Evolutionary conservation across 2,113 vertebrate genomes (phyloP), one percentile per base, ranked within the genome.

Genomic region (Myotis lucifugus): DNA sequence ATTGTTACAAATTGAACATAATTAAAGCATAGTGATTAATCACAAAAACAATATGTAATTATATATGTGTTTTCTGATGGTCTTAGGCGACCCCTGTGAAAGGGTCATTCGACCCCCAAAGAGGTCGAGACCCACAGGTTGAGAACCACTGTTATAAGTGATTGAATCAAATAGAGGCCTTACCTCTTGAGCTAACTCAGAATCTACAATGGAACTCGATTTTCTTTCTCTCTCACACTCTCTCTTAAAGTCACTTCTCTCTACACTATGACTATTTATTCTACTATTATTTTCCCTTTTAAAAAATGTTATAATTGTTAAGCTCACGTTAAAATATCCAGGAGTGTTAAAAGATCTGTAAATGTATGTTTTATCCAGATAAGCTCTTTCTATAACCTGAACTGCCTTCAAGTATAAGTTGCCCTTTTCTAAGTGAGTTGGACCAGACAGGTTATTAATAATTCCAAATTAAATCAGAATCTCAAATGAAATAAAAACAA

Each of bases 391-490:
- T 76, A 79, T 14, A 64, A 23, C 21, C 64, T 61, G 19, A 94
- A 34, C 6, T 74, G 25, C 61, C 77, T 94, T 93, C 78, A 73
- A 81, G 81, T 85, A 40, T 66, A 87, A 67, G 29, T 61, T 91
- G 18, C 52, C 56, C n/a, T 89, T 92, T 96, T 76, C 56, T 89
- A 37, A 85, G 25, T 85, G 48, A 64, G 21, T 61, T 84, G 46
- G 18, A 66, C 15, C n/a, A 90, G 19, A 29, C n/a, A 87, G 42
- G 85, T 91, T 87, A 87, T 87, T 64, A 92, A 79, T 85, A 95
- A 95, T 54, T 92, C 29, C 25, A 90, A 79, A 92, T 96, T 91
- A 85, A 93, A 90, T 93, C 18, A 90, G 2, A 29, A 32, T 1
- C 25, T 93, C 29, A 40, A 64, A 42, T 32, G 5, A n/a, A 95